phyloP scores from a whole-genome alignment of 2,797 vertebrate genomes.

The Botia kubotai region DNA sequence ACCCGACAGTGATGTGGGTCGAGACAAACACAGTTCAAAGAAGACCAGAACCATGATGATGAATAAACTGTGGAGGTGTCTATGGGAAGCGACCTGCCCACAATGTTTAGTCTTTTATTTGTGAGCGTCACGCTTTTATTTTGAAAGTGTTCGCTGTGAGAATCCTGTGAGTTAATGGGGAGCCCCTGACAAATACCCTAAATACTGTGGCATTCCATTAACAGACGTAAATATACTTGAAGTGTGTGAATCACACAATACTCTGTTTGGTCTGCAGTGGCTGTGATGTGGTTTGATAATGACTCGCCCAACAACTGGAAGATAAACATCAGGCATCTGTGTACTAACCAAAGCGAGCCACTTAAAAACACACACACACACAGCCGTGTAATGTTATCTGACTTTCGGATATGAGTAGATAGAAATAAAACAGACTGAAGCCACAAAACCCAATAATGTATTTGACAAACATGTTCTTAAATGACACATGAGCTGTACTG shows the following conservation, averaged over 20 bases:
- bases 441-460: background rate
- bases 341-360: constrained; percentile 46
- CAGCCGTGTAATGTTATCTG: constrained; percentile 34
- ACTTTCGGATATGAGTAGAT: background rate
- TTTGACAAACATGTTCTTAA: constrained; percentile 13
- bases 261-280: constrained; percentile 51
- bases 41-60: background rate
- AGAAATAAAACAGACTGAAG: background rate
- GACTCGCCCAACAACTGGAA: constrained; percentile 41
- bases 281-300: constrained; percentile 52
- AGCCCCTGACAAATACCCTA: constrained; percentile 5
- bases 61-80: background rate
- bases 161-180: background rate
- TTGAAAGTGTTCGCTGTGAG: background rate
- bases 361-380: constrained; percentile 10
- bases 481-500: background rate
- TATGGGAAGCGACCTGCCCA: background rate
- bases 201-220: constrained; percentile 28
- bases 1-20: background rate
- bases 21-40: constrained; percentile 9
- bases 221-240: constrained; percentile 41
- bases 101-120: background rate
- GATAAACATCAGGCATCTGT: constrained; percentile 46
- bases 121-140: background rate
- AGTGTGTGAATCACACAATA: constrained; percentile 42